Conservation (phyloP, 30 jellyfish, hydroid and myxozoan species). For the Pelagia noctiluca region DNA sequence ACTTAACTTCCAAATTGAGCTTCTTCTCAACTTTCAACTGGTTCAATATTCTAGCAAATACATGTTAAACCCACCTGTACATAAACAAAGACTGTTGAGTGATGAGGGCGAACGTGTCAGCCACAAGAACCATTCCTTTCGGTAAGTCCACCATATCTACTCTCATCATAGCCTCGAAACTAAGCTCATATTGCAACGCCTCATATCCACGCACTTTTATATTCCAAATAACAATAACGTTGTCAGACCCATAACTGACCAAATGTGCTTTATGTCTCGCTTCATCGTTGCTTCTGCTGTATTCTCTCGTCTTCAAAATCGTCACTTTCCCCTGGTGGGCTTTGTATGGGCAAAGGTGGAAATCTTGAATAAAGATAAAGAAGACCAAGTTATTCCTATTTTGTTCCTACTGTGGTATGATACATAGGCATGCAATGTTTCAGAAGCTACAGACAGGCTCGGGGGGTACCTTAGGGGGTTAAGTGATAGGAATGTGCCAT, state of each 20-base stretch:
- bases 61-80: neutral
- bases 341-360: slow-evolving; percentile 33
- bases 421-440: too few relatives aligned
- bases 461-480: too few relatives aligned
- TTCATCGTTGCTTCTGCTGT: neutral
- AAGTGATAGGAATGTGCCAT: too few relatives aligned
- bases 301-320: slow-evolving; percentile 31
- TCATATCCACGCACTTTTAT: neutral
- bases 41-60: too few relatives aligned
- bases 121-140: neutral
- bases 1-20: too few relatives aligned
- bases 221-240: slow-evolving; percentile 38
- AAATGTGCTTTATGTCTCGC: slow-evolving; percentile 7
- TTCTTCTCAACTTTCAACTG: too few relatives aligned
- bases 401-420: too few relatives aligned
- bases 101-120: neutral
- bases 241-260: slow-evolving; percentile 56
- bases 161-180: slow-evolving; percentile 1
- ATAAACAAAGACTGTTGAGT: neutral
- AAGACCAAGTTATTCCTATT: neutral
- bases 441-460: too few relatives aligned
- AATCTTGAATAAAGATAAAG: slow-evolving; percentile 20
- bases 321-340: slow-evolving; percentile 55
- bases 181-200: neutral
- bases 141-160: slow-evolving; percentile 22